Base-by-base conservation (phyloP, 2,113 vertebrate species). In the Heterocephalus glaber region DNA sequence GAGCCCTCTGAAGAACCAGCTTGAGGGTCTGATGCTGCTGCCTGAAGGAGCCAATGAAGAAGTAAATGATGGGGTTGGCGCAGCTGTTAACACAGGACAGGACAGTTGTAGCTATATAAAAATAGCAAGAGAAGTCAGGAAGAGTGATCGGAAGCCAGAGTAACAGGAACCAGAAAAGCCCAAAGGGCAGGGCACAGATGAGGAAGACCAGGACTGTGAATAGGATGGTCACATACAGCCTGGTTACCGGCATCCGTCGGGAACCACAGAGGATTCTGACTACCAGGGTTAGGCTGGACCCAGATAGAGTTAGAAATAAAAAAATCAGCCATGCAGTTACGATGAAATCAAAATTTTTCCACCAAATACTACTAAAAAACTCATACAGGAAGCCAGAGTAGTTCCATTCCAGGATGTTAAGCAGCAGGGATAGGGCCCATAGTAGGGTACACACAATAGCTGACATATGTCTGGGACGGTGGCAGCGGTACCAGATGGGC, bases 111-210 rank as follows among this genome's bases (percentile, higher is more conserved):
- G 68, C 3, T 20, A 1, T 3, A 28, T 5, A 2, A 41, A 11
- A 0, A 63, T 33, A 0, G 4, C 0, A 26, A 30, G 7, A 1
- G 26, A 2, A 1, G 0, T 0, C 0, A 9, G 1, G 2, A 47
- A 1, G 4, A 11, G 12, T 0, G 2, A 0, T 1, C 0, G 0
- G 0, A 44, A 65, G 0, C 77, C 82, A 96, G 30, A 0, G 0
- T 54, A 94, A 0, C 20, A 90, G 13, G 58, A 96, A 96, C 63
- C 38, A 92, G 30, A 44, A 1, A 17, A 96, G 77, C 24, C 87
- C 87, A 0, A 35, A 90, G 16, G 95, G 89, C 24, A 97, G 44
- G 10, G 92, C 90, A 1, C 94, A 97, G 56, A 96, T 20, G 8
- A 97, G 74, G 38, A 95, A 95, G 80, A 72, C 63, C 28, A 95